These are phyloP conservation scores for Macheiramphus alcinus DNA, from an alignment of 2,113 vertebrate genomes.

Conservation along the genomic window DNA sequence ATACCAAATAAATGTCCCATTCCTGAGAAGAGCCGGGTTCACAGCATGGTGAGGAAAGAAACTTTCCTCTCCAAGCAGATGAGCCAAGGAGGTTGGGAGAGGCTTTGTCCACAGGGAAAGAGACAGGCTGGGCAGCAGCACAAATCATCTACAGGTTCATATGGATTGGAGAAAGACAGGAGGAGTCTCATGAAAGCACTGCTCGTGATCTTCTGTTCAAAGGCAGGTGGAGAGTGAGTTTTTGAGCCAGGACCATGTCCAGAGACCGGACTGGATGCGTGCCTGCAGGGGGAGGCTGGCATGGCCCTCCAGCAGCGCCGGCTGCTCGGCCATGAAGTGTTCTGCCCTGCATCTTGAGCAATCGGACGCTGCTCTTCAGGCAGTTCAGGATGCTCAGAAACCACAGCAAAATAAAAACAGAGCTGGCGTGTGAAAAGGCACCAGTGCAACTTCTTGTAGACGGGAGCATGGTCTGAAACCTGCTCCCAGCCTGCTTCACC, in stretches of 20 bases:
- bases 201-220: too few relatives aligned
- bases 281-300: not conserved
- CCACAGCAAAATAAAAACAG: not conserved
- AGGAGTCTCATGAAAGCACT: not conserved
- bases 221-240: not conserved
- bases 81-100: not conserved
- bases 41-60: not conserved
- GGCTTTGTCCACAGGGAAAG: not conserved
- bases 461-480: not conserved
- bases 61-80: not conserved
- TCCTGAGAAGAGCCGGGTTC: not conserved
- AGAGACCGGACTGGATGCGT: accelerated
- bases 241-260: too few relatives aligned
- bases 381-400: not conserved
- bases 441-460: not conserved
- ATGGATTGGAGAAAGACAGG: not conserved
- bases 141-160: not conserved
- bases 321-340: not conserved
- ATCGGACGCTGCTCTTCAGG: not conserved
- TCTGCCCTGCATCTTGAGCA: not conserved
- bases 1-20: too few relatives aligned
- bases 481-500: not conserved
- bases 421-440: not conserved
- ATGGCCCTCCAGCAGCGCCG: not conserved
- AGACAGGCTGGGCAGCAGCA: not conserved